Base-by-base conservation (phyloP, 2,888 invertebrate genomes). In the Drosophila rubida region DNA sequence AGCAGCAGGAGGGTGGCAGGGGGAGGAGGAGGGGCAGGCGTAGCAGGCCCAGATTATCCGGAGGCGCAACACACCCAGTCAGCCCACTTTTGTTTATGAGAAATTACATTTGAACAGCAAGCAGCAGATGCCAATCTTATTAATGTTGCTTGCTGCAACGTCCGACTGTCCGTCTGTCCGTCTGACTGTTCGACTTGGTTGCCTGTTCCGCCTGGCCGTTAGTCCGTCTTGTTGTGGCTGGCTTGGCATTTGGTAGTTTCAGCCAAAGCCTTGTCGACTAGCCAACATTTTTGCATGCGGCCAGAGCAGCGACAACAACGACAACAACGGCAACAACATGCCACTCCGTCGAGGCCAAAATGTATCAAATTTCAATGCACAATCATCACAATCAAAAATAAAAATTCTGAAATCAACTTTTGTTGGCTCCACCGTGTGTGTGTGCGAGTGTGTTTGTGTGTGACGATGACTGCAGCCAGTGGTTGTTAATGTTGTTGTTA, bases 301-400 rank as follows among this genome's bases (percentile, higher is more conserved):
- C 19, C n/a, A n/a, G n/a, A n/a, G n/a, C n/a, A n/a, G n/a, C n/a
- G n/a, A n/a, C 79, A 82, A 30, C 60, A 70, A 37, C 57, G 30
- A 41, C 45, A 57, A 48, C 23, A 57, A 59, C 57, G 19, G 19
- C 19, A 19, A 19, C 19, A 19, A 19, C 19, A 63, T 62, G 63
- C 60, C 75, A 46, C 50, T 58, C 74, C 58, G 63, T 59, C 84
- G 80, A 71, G 83, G 84, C 83, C 85, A 83, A 89, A 90, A 90
- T 90, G 90, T 90, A 90, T 90, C 90, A 90, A 90, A 90, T 90
- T 90, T 90, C 90, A 90, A 89, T 89, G 87, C 88, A 89, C 89
- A 90, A 90, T 90, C 89, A 89, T 89, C 90, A 88, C 85, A 87
- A 88, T 88, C 86, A 82, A 81, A 85, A 86, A 88, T 87, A 86